phyloP scores from a whole-genome alignment of 2,888 invertebrate genomes.

The Odontothrips loti region DNA sequence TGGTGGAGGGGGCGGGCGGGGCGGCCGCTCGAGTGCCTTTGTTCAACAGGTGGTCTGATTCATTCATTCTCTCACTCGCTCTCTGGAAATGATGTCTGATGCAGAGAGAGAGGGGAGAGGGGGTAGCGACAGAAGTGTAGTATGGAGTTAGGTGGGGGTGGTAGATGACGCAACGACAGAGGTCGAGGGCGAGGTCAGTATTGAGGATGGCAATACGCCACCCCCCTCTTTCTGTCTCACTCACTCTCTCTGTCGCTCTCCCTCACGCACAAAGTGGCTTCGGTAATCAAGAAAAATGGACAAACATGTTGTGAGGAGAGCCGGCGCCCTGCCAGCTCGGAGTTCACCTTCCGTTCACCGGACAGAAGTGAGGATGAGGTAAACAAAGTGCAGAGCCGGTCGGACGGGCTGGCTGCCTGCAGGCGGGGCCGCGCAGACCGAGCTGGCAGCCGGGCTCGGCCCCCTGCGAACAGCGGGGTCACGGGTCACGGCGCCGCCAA shows the following conservation, averaged over 20 bases:
- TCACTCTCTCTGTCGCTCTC: too few species aligned
- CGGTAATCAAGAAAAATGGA: too few species aligned
- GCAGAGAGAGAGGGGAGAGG: background rate
- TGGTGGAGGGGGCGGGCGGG: background rate
- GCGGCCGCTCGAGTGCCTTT: background rate
- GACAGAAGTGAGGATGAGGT: too few species aligned
- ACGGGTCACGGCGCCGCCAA: background rate
- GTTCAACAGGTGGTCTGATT: slow-evolving; percentile 10
- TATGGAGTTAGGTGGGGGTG: too few species aligned
- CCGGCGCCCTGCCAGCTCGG: too few species aligned
- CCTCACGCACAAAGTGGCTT: too few species aligned
- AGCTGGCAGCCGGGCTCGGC: background rate
- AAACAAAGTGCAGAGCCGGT: background rate
- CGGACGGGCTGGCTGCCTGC: background rate
- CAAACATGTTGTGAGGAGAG: too few species aligned
- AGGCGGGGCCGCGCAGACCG: background rate
- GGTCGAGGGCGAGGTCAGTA: too few species aligned
- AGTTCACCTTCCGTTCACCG: too few species aligned
- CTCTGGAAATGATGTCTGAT: background rate
- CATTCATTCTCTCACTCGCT: background rate
- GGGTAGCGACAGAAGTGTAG: background rate
- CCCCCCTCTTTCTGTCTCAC: too few species aligned
- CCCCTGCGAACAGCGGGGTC: background rate
- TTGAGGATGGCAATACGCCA: too few species aligned
- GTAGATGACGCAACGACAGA: too few species aligned